Evolutionary conservation across 2,888 invertebrate genomes (phyloP), one percentile per base, ranked within the genome.

Genomic region (Chymomyza procnemis): DNA sequence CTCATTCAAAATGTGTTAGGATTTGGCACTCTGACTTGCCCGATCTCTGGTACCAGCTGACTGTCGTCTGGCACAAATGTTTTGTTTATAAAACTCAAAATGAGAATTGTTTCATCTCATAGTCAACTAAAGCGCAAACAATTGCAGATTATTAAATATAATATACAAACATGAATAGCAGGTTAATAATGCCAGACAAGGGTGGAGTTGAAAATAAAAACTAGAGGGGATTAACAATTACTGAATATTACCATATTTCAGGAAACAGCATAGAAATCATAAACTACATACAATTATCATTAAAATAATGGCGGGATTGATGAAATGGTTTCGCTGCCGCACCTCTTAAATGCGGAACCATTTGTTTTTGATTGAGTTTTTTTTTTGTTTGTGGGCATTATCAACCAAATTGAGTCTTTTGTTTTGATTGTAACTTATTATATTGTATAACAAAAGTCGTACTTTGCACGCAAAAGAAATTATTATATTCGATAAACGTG

Each of bases 361-460:
- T n/a, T n/a, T 1, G 41, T 34, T 18, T 19, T 14, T 58, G 4
- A 57, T 6, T 26, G 57, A 16, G 16, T 4, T 14, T 26, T 58
- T 4, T 14, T 26, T 58, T 41, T 41, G 34, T 41, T 41, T 41
- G 9, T 41, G 9, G 2, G 34, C 4, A 58, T 18, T 58, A 41
- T 34, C 46, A 61, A n/a, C n/a, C n/a, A 64, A 67, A 67, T 48
- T 0, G 48, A 50, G n/a, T 14, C 9, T 21, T 74, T 66, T 62
- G 76, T 54, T 66, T 16, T 14, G 16, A 34, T 62, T 6, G 57
- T 64, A 62, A 4, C 46, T 50, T 47, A 41, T 46, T 61, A 14
- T 46, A 16, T 52, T 9, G 61, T 61, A 66, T 74, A 75, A 77
- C 75, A 63, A 48, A 14, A 60, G 48, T n/a, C 21, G 48, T 50